Base-by-base conservation (phyloP, 1,140 invertebrate species). In the Samia ricini region DNA sequence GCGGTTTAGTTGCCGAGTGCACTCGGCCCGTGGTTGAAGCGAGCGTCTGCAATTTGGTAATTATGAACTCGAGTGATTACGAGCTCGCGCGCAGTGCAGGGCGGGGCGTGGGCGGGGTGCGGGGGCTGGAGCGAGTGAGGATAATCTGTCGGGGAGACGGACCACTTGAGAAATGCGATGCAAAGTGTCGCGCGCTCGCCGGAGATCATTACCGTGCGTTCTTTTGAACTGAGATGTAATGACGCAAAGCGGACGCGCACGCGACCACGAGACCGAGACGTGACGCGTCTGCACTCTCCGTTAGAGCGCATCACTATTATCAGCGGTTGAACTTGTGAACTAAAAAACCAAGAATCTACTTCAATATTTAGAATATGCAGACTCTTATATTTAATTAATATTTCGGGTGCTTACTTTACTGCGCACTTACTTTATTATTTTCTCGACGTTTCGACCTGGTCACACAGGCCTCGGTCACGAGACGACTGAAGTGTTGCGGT, bases 41-140 rank as follows among this genome's bases (percentile, higher is more conserved):
- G 77, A 71, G 71, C 71, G 70, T 69, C 64, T 76, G 76, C 77
- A 76, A 80, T 80, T 82, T 82, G 76, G 76, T 78, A 80, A 82
- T 82, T 81, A 74, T 68, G 55, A 66, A 60, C 66, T 65, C 55
- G 23, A 54, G 63, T 22, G 56, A 42, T 42, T 42, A 15, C 15
- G 33, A 42, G 52, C 23, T 48, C 26, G 57, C 21, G 52, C 15
- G n/a, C 6, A n/a, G n/a, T n/a, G n/a, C n/a, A n/a, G 26, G n/a
- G 56, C 10, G 56, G 20, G 1, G 1, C 23, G 24, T 22, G 24
- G 29, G 29, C 55, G 64, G 50, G 50, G 57, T 29, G 57, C 4
- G 59, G 42, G 33, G 15, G 60, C 12, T 59, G 5, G 56, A 54
- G 24, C 51, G 26, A 56, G 51, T 26, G 33, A 42, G 52, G 26